These are phyloP conservation scores for crab-eating macaque (Macaca fascicularis) DNA, from an alignment of 2,113 vertebrate species.

Conservation along the genomic window T2T-MFA8v1.1 NC_088394.1:67272501-67273000, in stretches of 20 bases:
- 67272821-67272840: not conserved
- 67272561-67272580: too few species aligned
- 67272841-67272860: not conserved
- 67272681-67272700: not conserved
- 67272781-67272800: not conserved
- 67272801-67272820: not conserved
- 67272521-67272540: too few species aligned
- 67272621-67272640: too few species aligned
- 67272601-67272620: too few species aligned
- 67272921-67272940: not conserved
- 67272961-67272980: not conserved
- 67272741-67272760: not conserved
- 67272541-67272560: too few species aligned
- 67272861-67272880: not conserved
- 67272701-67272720: not conserved
- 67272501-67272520: too few species aligned
- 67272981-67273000: not conserved
- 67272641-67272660: too few species aligned
- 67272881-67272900: not conserved
- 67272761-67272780: not conserved
- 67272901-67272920: not conserved
- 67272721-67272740: not conserved
- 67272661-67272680: not conserved
- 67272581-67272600: too few species aligned
- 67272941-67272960: constrained; percentile 5